Base-by-base conservation (phyloP, 2,113 vertebrate species). In the Xyliphius kryptos region DNA sequence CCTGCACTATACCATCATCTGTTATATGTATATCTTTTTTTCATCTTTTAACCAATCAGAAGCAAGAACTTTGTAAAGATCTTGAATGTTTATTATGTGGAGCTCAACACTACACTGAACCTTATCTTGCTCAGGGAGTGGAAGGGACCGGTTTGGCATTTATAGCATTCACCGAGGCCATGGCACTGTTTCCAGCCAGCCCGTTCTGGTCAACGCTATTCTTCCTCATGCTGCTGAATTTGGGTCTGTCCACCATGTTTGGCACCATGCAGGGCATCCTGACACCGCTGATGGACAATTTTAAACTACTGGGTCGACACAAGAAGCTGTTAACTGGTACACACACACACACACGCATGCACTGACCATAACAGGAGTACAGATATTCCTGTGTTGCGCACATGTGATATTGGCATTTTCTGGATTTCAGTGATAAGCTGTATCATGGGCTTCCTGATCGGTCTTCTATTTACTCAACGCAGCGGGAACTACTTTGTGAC, bases 201-300 rank as follows among this genome's bases (percentile, higher is more conserved):
- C 96, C 95, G 0, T 96, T 99, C 76, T 99, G 96, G 96, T 98
- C 96, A 0, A 84, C 91, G n/a, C 88, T 99, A 83, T 99, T 99
- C 79, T 99, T 99, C 87, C 78, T 99, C 69, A 99, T 99, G 96
- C 86, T 99, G 71, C 93, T 99, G 72, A 99, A 98, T 81, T 83
- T 99, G 85, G 96, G 96, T 32, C 74, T 99, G 73, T 94, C 95
- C 55, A 97, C 93, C 80, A 99, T 99, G 96, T 97, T 99, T 0
- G 96, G 96, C 37, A 99, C 94, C 79, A 99, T 99, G 94, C 93
- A 97, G 0, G 96, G 96, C 67, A 97, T 98, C 86, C 93, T 94
- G 64, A 98, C 96, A 0, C 95, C 95, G 48, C 90, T 99, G 82
- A 94, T 94, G 47, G 96, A 99, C 79, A 98, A 93, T 75, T 99